Conservation (phyloP, 2,113 vertebrate species). For the Pontoporia blainvillei region DNA sequence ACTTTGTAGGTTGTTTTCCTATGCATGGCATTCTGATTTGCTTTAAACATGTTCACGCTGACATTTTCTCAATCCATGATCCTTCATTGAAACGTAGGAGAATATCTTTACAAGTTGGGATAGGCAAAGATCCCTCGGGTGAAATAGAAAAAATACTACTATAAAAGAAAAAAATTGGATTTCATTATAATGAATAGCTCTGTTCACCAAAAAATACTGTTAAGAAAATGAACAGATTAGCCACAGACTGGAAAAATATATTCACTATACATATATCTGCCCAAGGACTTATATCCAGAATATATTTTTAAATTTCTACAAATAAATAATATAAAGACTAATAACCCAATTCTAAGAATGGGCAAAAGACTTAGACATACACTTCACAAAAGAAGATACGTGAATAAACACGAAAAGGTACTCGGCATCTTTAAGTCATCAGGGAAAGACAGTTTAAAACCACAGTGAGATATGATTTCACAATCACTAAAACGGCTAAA, state of each 20-base stretch:
- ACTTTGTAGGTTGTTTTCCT: neutral
- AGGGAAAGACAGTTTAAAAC: neutral
- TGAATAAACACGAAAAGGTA: neutral
- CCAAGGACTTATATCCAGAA: neutral
- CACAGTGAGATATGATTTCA: neutral
- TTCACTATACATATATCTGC: neutral
- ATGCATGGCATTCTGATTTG: neutral
- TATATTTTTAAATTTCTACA: neutral
- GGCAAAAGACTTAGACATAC: neutral
- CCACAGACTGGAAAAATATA: neutral
- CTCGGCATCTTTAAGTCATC: neutral
- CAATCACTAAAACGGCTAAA: neutral
- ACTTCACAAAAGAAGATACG: neutral
- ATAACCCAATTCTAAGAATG: neutral
- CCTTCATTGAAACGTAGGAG: neutral
- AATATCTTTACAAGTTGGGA: neutral
- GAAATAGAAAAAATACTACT: neutral
- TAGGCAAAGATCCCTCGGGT: neutral
- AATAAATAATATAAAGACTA: neutral
- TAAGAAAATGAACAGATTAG: constrained; percentile 20
- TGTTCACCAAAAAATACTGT: neutral
- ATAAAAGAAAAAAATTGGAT: neutral
- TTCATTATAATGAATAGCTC: neutral
- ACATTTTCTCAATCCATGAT: neutral
- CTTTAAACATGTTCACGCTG: neutral